A percentile compares a stretch with the other conserved stretches of the same genome.
Conservation (phyloP, 2,797 vertebrate species). For the Psittacula echo region DNA sequence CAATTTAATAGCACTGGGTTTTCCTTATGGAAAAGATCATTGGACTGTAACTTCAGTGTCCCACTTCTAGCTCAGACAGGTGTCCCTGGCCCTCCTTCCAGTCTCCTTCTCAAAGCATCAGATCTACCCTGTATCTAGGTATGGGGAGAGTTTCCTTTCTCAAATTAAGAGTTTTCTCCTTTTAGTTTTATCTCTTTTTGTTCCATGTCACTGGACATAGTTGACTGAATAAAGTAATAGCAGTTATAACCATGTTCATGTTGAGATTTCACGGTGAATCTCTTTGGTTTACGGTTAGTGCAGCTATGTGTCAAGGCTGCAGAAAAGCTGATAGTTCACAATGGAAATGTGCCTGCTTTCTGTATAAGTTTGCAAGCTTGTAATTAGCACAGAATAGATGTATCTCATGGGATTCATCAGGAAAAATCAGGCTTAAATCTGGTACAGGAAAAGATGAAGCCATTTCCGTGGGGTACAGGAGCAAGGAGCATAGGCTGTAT, state of each 20-base stretch:
- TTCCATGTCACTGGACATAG: not conserved
- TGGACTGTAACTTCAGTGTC: not conserved
- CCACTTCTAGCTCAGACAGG: not conserved
- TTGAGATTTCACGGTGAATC: not conserved
- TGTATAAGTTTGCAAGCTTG: not conserved
- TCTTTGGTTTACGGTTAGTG: not conserved
- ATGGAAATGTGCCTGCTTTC: slow-evolving; percentile 21
- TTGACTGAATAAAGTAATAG: slow-evolving; percentile 16
- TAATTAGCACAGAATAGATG: not conserved
- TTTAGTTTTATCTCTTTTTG: not conserved
- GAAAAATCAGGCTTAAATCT: not conserved
- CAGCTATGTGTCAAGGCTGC: not conserved
- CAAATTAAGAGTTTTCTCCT: not conserved
- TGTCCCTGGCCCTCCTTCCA: not conserved
- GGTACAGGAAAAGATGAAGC: not conserved
- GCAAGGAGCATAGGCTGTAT: not conserved
- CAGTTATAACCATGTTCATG: not conserved
- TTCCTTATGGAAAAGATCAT: not conserved
- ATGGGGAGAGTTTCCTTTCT: not conserved
- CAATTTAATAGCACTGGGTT: not conserved
- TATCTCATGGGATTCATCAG: not conserved
- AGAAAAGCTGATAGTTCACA: not conserved
- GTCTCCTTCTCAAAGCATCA: not conserved
- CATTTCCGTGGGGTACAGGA: not conserved
- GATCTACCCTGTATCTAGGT: not conserved